These are phyloP conservation scores for Subacronicta megacephala DNA, from an alignment of 2,888 invertebrate species.

Conservation along the genomic window DNA sequence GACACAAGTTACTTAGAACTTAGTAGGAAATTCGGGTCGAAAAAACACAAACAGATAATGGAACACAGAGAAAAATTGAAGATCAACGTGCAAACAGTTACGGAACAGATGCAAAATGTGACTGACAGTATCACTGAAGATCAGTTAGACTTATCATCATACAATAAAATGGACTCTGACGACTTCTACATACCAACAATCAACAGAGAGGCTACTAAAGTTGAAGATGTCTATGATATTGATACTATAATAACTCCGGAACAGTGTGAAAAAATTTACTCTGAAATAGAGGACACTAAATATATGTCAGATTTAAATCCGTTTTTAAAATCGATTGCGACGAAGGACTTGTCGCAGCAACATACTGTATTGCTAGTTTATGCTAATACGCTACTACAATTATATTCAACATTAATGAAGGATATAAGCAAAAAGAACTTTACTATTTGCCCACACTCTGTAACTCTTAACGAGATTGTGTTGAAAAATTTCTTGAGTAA, in stretches of 20 bases:
- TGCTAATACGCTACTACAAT: constrained; percentile 68
- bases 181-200: constrained; percentile 87
- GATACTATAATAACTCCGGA: constrained; percentile 78
- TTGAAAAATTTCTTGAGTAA: constrained; percentile 69
- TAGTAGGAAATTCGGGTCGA: constrained; percentile 91
- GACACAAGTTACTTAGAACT: constrained; percentile 80
- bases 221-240: constrained; percentile 84
- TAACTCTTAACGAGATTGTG: constrained; percentile 73
- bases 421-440: constrained; percentile 72
- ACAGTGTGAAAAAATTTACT: constrained; percentile 73
- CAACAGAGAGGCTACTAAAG: constrained; percentile 79
- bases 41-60: constrained; percentile 88
- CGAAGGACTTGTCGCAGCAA: constrained; percentile 57
- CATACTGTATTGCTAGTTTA: constrained; percentile 73
- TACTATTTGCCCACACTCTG: constrained; percentile 66
- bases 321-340: constrained; percentile 62
- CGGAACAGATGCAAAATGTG: constrained; percentile 89
- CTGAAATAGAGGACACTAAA: constrained; percentile 72
- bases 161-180: constrained; percentile 73
- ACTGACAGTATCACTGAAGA: constrained; percentile 76
- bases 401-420: constrained; percentile 60
- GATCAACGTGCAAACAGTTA: constrained; percentile 88
- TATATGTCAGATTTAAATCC: constrained; percentile 62
- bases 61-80: constrained; percentile 90
- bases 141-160: constrained; percentile 73